Percentiles rank a stretch among this genome's conserved stretches.
Conservation (phyloP, 2,113 vertebrate species). For the Peromyscus californicus region DNA sequence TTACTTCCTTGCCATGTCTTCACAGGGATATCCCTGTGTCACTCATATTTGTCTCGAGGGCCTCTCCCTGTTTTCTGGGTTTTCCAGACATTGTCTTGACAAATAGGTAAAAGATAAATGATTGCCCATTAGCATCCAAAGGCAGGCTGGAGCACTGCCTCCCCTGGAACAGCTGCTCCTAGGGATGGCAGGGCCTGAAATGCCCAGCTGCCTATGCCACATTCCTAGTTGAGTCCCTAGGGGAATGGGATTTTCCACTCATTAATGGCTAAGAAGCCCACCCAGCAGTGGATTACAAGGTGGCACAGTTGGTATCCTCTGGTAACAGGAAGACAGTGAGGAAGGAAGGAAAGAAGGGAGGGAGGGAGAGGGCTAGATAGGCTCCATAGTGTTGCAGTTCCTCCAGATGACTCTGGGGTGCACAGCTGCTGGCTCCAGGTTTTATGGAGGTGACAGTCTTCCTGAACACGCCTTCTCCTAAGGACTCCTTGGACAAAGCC, state of each 20-base stretch:
- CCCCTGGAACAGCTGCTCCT: not conserved
- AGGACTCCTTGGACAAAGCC: not conserved
- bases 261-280: not conserved
- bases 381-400: not conserved
- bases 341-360: not conserved
- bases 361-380: not conserved
- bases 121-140: not conserved
- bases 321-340: not conserved
- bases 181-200: not conserved
- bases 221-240: rapidly evolving
- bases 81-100: not conserved
- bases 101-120: not conserved
- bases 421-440: not conserved
- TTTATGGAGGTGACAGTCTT: not conserved
- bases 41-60: not conserved
- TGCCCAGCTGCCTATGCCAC: too few species aligned
- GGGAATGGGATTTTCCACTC: not conserved
- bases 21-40: not conserved
- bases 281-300: not conserved
- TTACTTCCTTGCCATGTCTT: not conserved
- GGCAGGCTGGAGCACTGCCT: not conserved
- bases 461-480: not conserved
- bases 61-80: not conserved
- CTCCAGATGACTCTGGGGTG: not conserved
- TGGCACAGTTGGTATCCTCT: not conserved